Conservation (phyloP, 2,797 vertebrate species). For the Tarsius wallacei region DNA sequence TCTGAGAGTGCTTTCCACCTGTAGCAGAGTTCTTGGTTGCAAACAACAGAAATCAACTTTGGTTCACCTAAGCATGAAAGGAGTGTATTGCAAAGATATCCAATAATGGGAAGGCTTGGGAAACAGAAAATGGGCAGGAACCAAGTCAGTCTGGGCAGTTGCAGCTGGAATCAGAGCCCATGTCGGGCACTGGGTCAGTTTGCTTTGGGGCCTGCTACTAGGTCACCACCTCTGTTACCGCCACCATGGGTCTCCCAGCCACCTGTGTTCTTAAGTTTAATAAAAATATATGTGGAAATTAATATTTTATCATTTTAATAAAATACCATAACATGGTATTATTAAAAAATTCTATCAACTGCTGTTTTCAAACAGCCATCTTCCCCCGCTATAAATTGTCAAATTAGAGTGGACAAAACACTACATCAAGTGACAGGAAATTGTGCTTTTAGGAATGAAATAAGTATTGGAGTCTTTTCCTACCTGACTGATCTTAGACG, state of each 20-base stretch:
- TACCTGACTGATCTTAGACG: not conserved
- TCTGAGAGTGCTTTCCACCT: not conserved
- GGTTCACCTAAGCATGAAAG: not conserved
- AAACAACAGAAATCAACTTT: not conserved
- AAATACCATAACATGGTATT: not conserved
- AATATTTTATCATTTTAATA: conserved; percentile 23
- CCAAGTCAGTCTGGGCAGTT: not conserved
- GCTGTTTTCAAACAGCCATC: not conserved
- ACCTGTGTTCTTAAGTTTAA: not conserved
- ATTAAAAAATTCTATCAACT: not conserved
- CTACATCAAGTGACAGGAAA: not conserved
- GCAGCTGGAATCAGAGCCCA: not conserved
- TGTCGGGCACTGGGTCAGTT: not conserved
- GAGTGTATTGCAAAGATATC: conserved; percentile 4
- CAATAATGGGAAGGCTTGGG: not conserved
- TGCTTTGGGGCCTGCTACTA: not conserved
- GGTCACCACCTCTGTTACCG: not conserved
- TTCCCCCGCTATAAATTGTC: not conserved
- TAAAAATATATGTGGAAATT: not conserved
- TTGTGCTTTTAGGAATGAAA: not conserved
- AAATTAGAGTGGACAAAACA: not conserved
- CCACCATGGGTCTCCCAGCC: not conserved
- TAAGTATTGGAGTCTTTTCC: not conserved
- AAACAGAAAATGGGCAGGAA: not conserved
- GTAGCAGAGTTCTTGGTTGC: not conserved